Evolutionary conservation across 2,113 vertebrate species (phyloP), one percentile per base, ranked within the genome.

Genomic region (Anas platyrhynchos): DNA sequence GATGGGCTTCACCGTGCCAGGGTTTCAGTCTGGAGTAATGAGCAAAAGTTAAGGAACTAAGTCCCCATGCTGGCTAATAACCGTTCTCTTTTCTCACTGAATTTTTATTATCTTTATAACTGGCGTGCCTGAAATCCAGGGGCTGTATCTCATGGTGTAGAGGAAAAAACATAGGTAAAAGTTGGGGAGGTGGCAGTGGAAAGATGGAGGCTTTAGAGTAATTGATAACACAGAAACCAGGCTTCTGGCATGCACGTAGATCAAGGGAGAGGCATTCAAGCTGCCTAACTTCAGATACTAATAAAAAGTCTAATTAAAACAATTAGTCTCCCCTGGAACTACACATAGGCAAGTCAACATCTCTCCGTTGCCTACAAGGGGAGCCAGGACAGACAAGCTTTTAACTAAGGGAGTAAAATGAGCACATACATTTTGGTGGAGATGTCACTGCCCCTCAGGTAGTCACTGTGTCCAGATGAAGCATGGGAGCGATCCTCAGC

Each of bases 241-340:
- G 56, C 72, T 71, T 71, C 41, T 77, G 80, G 31, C 80, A 66
- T 44, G 50, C 34, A 66, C 50, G 31, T 81, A 86, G 76, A 88
- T 88, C 80, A 78, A 80, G 52, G n/a, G 34, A 72, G 48, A 86
- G 81, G 43, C 15, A 54, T 46, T 61, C 69, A 89, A 78, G 69
- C 56, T 91, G 58, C 58, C 38, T 87, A 67, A 68, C 13, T 88
- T 91, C 56, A 52, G 69, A 54, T 82, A 76, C 58, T 89, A 93
- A 73, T 86, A 84, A 92, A 75, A 91, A 56, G 11, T 54, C 38
- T 91, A 86, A 94, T 93, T 92, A 93, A 93, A 94, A 56, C 89
- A 78, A 78, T 81, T 86, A 84, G 52, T 86, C 74, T 95, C 41
- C 59, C 50, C n/a, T 83, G 27, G 68, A 92, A 83, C 32, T 12